These are phyloP conservation scores for Rafetus swinhoei DNA, from an alignment of 2,113 vertebrate genomes.

Conservation along the genomic window DNA sequence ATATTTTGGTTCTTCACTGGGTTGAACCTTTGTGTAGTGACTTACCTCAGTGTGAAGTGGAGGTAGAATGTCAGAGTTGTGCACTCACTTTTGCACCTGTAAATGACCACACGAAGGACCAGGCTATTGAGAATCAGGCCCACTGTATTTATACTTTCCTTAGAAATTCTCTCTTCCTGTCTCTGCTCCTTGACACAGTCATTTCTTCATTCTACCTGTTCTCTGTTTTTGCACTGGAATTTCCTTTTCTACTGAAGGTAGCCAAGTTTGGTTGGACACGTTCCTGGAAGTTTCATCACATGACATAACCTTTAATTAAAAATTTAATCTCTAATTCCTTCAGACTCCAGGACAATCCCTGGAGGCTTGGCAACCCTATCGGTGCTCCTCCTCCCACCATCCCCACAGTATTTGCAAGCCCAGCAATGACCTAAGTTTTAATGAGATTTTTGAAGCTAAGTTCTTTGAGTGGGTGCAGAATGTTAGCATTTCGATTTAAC, in stretches of 20 bases:
- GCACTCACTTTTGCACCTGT: not conserved
- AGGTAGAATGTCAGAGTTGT: not conserved
- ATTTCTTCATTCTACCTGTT: not conserved
- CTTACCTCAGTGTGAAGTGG: not conserved
- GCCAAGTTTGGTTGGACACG: not conserved
- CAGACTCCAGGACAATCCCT: not conserved
- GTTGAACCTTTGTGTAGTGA: not conserved
- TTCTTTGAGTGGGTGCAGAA: constrained; percentile 1
- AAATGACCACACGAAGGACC: rapidly evolving
- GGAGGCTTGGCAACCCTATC: not conserved
- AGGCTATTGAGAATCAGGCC: not conserved
- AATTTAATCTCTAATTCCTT: not conserved
- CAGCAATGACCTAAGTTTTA: not conserved
- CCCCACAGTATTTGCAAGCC: not conserved
- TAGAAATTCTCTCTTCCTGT: not conserved
- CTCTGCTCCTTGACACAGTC: not conserved
- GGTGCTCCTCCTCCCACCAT: not conserved
- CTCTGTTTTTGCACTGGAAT: not conserved
- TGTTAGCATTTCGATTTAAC: not conserved
- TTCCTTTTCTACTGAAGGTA: not conserved
- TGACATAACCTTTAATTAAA: not conserved
- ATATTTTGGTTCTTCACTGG: not conserved
- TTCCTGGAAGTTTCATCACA: not conserved
- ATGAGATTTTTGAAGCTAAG: not conserved
- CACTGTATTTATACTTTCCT: rapidly evolving